These are phyloP conservation scores for Symphodus melops DNA, from an alignment of 2,113 vertebrate species.

Conservation along the genomic window DNA sequence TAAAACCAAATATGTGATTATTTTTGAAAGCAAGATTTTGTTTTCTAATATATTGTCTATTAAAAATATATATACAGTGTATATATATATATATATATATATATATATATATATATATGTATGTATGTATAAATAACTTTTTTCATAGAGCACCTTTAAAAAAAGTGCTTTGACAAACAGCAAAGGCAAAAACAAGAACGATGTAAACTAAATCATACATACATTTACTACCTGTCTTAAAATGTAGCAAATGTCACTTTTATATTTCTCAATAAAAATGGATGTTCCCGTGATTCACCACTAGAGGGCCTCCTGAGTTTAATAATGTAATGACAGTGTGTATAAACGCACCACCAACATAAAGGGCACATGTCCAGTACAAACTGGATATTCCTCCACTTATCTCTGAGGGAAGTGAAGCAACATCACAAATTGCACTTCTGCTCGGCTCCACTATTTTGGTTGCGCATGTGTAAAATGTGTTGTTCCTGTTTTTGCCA, in stretches of 20 bases:
- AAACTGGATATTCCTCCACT: not conserved
- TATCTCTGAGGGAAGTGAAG: constrained; percentile 43
- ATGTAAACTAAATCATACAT: no score
- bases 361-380: not conserved
- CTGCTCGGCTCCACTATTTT: not conserved
- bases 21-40: no score
- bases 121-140: no score
- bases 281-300: constrained; percentile 37
- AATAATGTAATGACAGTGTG: not conserved
- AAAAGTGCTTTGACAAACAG: no score
- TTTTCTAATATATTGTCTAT: no score
- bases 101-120: no score
- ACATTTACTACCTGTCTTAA: no score
- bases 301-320: constrained; percentile 56
- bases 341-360: not conserved
- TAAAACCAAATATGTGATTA: no score
- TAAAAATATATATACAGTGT: no score
- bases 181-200: no score
- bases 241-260: not conserved
- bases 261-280: not conserved
- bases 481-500: constrained; percentile 25
- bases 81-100: no score
- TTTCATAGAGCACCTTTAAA: no score
- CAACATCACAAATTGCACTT: constrained; percentile 11
- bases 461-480: not conserved